Evolutionary conservation across 2,888 invertebrate species (phyloP), one percentile per base, ranked within the genome.

Genomic region (Harpalus rubripes): DNA sequence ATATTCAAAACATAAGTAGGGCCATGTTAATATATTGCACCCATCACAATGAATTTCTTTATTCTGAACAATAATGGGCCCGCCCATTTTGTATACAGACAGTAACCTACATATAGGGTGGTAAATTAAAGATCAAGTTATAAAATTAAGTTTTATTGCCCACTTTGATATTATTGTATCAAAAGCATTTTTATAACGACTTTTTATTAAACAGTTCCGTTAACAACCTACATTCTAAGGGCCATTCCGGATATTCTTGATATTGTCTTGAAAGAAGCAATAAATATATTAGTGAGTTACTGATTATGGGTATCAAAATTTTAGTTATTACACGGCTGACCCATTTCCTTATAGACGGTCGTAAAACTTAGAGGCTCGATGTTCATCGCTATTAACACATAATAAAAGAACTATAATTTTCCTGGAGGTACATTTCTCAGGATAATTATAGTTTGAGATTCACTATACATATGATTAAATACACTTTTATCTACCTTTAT

Each of bases 91-190:
- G 58, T 78, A 78, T 78, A 41, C 39, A 61, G 61, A 59, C 12
- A 22, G 18, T 83, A 61, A 83, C 83, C 76, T 76, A 83, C 76
- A 76, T 83, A 18, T 76, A 76, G 83, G 76, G 59, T 44, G 61
- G 76, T 82, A 74, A 74, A 82, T 76, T 72, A 12, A 83, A 26
- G 7, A 74, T 83, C 39, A 22, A 83, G 76, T 61, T 83, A 41
- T 83, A 83, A 83, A 82, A 83, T 83, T 68, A 72, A 72, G 56
- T 82, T 83, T 52, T 83, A 83, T 76, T 83, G 58, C 68, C 72
- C 82, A 59, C 74, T 58, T 74, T 61, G 59, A 76, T 52, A 59
- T 82, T 68, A 82, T 59, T 76, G 83, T 72, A 59, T 61, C 74
- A 74, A 61, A 68, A 52, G 74, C 61, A 76, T 72, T 72, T 82